Evolutionary conservation across 2,113 vertebrate genomes (phyloP).

Genomic region (Dendrocopos noguchii): DNA sequence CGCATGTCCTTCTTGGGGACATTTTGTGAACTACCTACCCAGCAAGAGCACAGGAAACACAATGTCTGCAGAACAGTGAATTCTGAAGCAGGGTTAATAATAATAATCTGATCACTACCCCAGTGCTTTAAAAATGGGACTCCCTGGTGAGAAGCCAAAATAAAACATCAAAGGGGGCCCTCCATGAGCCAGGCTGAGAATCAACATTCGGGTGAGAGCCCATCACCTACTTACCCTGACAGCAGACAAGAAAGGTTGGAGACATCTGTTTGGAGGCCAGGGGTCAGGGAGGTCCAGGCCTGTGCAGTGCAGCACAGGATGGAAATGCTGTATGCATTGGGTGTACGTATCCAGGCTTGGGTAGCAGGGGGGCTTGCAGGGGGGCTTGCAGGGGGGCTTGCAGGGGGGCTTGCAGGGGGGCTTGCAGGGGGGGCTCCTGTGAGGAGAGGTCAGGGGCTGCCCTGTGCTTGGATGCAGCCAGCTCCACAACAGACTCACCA

Average conservation of each 20-base stretch:
- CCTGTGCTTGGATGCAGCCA: background rate
- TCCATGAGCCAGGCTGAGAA: background rate
- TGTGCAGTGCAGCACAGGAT: background rate
- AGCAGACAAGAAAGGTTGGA: constrained; percentile 65
- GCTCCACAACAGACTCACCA: background rate
- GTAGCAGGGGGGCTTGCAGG: background rate
- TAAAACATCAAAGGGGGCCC: constrained; percentile 57
- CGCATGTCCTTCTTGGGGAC: background rate
- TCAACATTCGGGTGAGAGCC: constrained; percentile 38
- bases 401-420: background rate
- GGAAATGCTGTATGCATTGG: background rate
- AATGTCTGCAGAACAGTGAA: background rate
- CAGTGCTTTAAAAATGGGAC: constrained; percentile 33
- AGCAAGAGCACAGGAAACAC: constrained; percentile 14
- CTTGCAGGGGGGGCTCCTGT: background rate
- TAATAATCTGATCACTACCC: constrained; percentile 39
- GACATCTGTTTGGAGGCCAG: constrained; percentile 58
- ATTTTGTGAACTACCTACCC: background rate
- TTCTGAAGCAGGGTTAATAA: constrained; percentile 12
- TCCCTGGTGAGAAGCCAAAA: constrained; percentile 31
- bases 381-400: background rate
- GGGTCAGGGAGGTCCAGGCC: constrained; percentile 27
- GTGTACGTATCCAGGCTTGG: background rate
- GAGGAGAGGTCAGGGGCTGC: background rate
- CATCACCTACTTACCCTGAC: constrained; percentile 47